phyloP scores from a whole-genome alignment of 1,140 invertebrate genomes.

The Cydia pomonella region DNA sequence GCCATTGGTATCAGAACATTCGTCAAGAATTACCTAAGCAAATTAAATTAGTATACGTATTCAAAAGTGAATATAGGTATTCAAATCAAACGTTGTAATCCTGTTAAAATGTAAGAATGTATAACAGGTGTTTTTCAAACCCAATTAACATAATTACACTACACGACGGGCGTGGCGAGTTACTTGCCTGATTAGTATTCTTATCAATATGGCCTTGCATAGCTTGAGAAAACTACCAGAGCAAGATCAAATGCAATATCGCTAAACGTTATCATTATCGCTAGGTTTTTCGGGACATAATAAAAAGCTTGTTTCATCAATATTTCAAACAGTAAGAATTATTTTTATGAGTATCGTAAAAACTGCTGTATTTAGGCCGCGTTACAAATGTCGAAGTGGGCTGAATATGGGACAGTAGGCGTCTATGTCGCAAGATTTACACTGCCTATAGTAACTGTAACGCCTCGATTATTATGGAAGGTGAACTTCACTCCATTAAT shows the following conservation, averaged over 20 bases:
- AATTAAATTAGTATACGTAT: too few species aligned
- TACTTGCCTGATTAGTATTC: conserved; percentile 12
- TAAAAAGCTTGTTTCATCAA: background rate
- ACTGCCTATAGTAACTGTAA: background rate
- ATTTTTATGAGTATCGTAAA: background rate
- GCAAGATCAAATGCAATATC: conserved; percentile 27
- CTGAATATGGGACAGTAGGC: conserved; percentile 2
- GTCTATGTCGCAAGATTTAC: background rate
- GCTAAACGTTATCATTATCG: background rate
- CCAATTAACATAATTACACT: conserved; percentile 11
- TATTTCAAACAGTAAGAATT: background rate
- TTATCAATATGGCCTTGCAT: conserved; percentile 22
- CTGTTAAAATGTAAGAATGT: background rate
- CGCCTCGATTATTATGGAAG: too few species aligned
- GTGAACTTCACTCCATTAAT: background rate
- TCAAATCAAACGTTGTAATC: too few species aligned
- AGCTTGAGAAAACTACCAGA: conserved; percentile 16
- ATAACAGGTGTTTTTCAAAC: conserved; percentile 20
- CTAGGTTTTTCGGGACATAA: background rate
- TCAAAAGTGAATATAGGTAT: too few species aligned
- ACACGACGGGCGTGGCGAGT: background rate
- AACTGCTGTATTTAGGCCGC: background rate
- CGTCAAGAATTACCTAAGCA: too few species aligned
- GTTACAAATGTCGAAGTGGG: background rate
- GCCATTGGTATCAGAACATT: too few species aligned